Evolutionary conservation across 2,888 invertebrate genomes (phyloP).

Genomic region (Nudaria mundana): DNA sequence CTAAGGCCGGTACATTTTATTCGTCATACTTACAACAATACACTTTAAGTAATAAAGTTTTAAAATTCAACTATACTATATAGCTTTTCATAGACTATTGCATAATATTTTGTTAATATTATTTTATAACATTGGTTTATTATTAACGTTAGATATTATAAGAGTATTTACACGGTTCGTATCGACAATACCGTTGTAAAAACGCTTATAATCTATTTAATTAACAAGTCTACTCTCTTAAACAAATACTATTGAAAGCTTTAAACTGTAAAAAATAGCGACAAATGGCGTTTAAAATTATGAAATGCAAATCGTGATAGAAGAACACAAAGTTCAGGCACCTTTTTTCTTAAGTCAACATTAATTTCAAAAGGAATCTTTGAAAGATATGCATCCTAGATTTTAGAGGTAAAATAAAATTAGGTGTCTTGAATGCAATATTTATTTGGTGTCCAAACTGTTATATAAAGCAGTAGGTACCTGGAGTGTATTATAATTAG

Average conservation of each 20-base stretch:
- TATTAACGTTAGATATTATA: slow-evolving; percentile 5
- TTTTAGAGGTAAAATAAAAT: no score
- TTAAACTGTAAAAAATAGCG: slow-evolving; percentile 24
- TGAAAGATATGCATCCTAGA: no score
- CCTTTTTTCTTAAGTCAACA: slow-evolving; percentile 71
- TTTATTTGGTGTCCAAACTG: no score
- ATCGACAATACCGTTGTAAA: slow-evolving; percentile 9
- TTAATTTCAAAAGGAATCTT: no score
- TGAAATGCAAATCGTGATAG: slow-evolving; percentile 43
- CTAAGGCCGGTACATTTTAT: slow-evolving; percentile 77
- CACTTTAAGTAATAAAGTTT: slow-evolving; percentile 69
- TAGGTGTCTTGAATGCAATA: no score
- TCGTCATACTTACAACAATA: slow-evolving; percentile 68
- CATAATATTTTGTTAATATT: slow-evolving; percentile 59
- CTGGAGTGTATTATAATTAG: no score
- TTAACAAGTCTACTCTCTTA: slow-evolving; percentile 11
- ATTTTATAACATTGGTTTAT: slow-evolving; percentile 27
- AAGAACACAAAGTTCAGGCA: slow-evolving; percentile 63
- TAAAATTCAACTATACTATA: slow-evolving; percentile 64
- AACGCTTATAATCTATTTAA: slow-evolving; percentile 9
- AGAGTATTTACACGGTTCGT: slow-evolving; percentile 5
- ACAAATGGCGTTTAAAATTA: slow-evolving; percentile 33
- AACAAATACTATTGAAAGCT: slow-evolving; percentile 17
- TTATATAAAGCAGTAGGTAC: no score
- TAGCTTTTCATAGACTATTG: slow-evolving; percentile 56